Percentiles rank a stretch among this genome's conserved stretches.
phyloP scores from a whole-genome alignment of 37 sponge, comb jelly and placozoan species.

The Geodia barretti region DNA sequence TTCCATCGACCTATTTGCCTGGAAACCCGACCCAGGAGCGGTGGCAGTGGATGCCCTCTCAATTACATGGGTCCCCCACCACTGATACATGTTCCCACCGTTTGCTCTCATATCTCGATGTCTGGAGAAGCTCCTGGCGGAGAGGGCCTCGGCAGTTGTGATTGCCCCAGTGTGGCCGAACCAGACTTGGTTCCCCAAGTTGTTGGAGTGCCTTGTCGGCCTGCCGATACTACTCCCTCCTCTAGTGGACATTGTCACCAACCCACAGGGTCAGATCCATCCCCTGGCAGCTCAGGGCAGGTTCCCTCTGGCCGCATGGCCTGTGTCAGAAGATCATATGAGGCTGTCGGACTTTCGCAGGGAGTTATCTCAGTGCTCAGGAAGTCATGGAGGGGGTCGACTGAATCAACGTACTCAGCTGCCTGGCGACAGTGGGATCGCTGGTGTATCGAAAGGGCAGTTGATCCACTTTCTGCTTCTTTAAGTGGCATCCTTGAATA shows the following conservation, averaged over 20 bases:
- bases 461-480: conserved; percentile 17
- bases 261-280: background rate
- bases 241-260: background rate
- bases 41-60: conserved; percentile 2
- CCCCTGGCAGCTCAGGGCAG: conserved; percentile 6
- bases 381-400: conserved; percentile 14
- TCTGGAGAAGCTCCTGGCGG: background rate
- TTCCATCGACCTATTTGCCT: conserved; percentile 26
- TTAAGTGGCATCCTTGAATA: conserved; percentile 1
- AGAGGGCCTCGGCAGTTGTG: background rate
- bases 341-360: conserved; percentile 8
- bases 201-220: conserved; percentile 12
- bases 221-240: conserved; percentile 1
- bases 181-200: conserved; percentile 18
- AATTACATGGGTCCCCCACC: background rate
- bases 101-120: conserved; percentile 5
- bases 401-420: conserved; percentile 11
- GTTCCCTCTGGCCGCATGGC: conserved; percentile 26
- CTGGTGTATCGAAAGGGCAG: conserved; percentile 10
- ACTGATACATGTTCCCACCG: conserved; percentile 16
- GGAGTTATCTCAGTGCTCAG: conserved; percentile 1
- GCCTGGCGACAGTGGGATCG: conserved; percentile 8
- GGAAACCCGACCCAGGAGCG: conserved; percentile 22
- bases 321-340: background rate
- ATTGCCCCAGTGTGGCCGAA: conserved; percentile 14